phyloP scores from a whole-genome alignment of 2,888 invertebrate species.

The Cryptus viduatorius region DNA sequence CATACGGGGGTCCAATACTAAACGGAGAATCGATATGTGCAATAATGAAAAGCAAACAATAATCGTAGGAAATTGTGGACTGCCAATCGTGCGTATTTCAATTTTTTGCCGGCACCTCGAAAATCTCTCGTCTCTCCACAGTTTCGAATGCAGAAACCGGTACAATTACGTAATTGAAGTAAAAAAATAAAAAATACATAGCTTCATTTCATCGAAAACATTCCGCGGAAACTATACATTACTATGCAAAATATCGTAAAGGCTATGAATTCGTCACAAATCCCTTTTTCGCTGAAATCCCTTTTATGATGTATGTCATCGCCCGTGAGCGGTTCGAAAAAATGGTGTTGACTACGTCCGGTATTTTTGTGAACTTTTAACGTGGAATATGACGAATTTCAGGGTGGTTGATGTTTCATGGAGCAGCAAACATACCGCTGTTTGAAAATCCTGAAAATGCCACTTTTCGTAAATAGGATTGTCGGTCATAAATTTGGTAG shows the following conservation, averaged over 20 bases:
- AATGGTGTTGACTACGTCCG: too few relatives aligned
- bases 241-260: not conserved
- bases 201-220: not conserved
- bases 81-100: constrained; percentile 10
- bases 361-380: too few relatives aligned
- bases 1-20: not conserved
- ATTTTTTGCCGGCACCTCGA: not conserved
- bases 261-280: not conserved
- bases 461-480: too few relatives aligned
- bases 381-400: too few relatives aligned
- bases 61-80: constrained; percentile 27
- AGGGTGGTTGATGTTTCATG: too few relatives aligned
- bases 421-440: too few relatives aligned
- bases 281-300: too few relatives aligned
- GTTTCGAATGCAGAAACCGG: not conserved
- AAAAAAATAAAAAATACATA: not conserved
- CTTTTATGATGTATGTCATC: not conserved
- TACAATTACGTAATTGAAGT: not conserved
- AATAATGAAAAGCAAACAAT: constrained; percentile 42
- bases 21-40: constrained; percentile 8
- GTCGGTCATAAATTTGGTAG: too few relatives aligned
- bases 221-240: not conserved
- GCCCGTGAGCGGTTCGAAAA: not conserved
- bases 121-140: not conserved
- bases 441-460: too few relatives aligned